Percentiles rank a stretch among this genome's conserved stretches.
Conservation (phyloP, 92 coral and sea anemone species). For the Palythoa heliodiscus region DNA sequence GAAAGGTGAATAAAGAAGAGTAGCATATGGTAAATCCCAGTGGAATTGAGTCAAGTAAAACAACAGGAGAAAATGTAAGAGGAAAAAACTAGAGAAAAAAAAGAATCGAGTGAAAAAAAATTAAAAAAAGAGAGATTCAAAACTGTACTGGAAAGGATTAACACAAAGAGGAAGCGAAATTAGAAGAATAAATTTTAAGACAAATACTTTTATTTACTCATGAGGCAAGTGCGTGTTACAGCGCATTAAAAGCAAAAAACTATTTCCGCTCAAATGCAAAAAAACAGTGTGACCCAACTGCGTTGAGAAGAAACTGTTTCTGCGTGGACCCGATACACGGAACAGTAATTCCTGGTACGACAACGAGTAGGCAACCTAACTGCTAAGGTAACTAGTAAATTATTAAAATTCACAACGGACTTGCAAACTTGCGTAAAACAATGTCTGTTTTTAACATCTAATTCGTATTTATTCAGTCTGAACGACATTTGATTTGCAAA, state of each 20-base stretch:
- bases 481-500: too few relatives aligned
- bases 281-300: too few relatives aligned
- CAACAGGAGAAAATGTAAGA: background rate
- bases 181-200: background rate
- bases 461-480: too few relatives aligned
- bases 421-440: too few relatives aligned
- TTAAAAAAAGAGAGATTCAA: background rate
- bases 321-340: slow-evolving; percentile 21
- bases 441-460: too few relatives aligned
- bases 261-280: slow-evolving; percentile 19
- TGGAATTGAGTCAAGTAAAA: background rate
- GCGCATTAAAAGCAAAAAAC: background rate
- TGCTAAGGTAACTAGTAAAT: slow-evolving; percentile 7
- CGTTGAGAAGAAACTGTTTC: background rate
- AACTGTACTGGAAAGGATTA: background rate
- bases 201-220: background rate
- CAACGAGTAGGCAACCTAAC: background rate
- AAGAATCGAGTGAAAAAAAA: background rate
- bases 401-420: too few relatives aligned
- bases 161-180: too few relatives aligned
- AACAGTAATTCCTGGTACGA: background rate
- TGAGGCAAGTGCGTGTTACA: slow-evolving; percentile 15
- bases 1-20: background rate
- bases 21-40: background rate
- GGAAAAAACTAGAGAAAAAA: background rate